A percentile compares a stretch with the other conserved stretches of the same genome.
Evolutionary conservation across 2,888 invertebrate genomes (phyloP).

Genomic region (Marronus borbonicus): DNA sequence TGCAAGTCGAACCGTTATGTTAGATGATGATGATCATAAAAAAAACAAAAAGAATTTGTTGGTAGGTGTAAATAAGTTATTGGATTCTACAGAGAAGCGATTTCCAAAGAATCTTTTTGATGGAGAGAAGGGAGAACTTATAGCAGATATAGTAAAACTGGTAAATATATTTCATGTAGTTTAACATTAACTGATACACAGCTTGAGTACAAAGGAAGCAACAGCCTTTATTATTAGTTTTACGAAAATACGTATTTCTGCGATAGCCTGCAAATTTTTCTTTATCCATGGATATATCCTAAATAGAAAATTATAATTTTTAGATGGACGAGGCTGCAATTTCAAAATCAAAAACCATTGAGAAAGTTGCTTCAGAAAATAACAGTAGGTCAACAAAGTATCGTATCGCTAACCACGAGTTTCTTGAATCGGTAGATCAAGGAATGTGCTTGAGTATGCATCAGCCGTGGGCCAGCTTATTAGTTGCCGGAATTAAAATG

Average conservation of each 20-base stretch:
- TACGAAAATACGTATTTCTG: too few relatives aligned
- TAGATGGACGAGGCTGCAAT: slow-evolving; percentile 34
- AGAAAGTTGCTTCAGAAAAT: slow-evolving; percentile 4
- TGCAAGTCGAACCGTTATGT: slow-evolving; percentile 63
- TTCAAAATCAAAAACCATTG: slow-evolving; percentile 1
- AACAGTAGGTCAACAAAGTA: slow-evolving; percentile 41
- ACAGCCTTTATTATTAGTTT: too few relatives aligned
- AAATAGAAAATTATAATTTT: background rate
- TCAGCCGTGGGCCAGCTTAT: slow-evolving; percentile 95
- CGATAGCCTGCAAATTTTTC: too few relatives aligned
- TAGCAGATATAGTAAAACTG: slow-evolving; percentile 56
- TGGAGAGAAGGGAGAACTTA: slow-evolving; percentile 64
- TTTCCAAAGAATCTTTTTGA: slow-evolving; percentile 59
- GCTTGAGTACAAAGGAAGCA: too few relatives aligned
- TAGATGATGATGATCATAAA: slow-evolving; percentile 59
- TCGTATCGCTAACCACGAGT: slow-evolving; percentile 65
- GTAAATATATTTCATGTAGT: slow-evolving; percentile 36
- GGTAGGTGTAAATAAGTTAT: slow-evolving; percentile 59
- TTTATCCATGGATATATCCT: too few relatives aligned
- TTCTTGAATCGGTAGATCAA: slow-evolving; percentile 69
- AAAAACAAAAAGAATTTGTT: slow-evolving; percentile 58
- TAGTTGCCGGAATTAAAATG: slow-evolving; percentile 95
- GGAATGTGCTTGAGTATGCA: slow-evolving; percentile 95
- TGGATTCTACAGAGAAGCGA: slow-evolving; percentile 58
- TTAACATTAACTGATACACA: too few relatives aligned